These are phyloP conservation scores for Acronicta aceris DNA, from an alignment of 2,888 invertebrate genomes.

Conservation along the genomic window DNA sequence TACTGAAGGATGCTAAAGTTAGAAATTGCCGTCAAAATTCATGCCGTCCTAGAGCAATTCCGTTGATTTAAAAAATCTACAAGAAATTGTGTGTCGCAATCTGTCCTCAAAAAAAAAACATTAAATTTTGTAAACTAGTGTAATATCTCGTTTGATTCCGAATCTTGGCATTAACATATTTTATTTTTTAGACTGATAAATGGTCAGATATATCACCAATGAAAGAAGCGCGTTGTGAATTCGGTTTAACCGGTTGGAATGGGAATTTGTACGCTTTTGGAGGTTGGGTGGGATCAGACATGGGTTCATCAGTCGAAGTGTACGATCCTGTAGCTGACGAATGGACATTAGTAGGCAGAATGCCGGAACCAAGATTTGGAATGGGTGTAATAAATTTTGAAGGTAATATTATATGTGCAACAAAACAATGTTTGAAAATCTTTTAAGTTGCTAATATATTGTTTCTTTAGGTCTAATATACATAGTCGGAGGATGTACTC, in stretches of 20 bases:
- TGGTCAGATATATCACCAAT: slow-evolving; percentile 92
- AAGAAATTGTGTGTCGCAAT: too few species aligned
- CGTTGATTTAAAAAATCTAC: too few species aligned
- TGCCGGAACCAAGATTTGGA: slow-evolving; percentile 96
- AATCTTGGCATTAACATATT: too few species aligned
- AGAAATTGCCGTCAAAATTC: too few species aligned
- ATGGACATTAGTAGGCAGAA: slow-evolving; percentile 93
- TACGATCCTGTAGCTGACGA: slow-evolving; percentile 94
- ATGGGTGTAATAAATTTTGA: slow-evolving; percentile 96
- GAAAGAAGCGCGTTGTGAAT: slow-evolving; percentile 96
- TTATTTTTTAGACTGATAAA: slow-evolving; percentile 81
- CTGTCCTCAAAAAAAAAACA: too few species aligned
- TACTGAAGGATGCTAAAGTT: too few species aligned
- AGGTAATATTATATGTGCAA: slow-evolving; percentile 82
- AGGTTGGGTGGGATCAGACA: slow-evolving; percentile 97
- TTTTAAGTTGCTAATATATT: slow-evolving; percentile 2
- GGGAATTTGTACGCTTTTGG: slow-evolving; percentile 96
- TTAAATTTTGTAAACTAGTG: too few species aligned
- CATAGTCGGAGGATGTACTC: slow-evolving; percentile 96
- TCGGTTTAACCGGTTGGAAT: slow-evolving; percentile 95
- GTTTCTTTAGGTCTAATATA: slow-evolving; percentile 92
- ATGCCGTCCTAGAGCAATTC: too few species aligned
- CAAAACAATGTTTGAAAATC: too few species aligned
- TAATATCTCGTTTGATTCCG: too few species aligned
- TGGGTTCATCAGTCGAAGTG: slow-evolving; percentile 96